phyloP scores from a whole-genome alignment of 2,888 invertebrate genomes.

The Hemithea aestivaria region DNA sequence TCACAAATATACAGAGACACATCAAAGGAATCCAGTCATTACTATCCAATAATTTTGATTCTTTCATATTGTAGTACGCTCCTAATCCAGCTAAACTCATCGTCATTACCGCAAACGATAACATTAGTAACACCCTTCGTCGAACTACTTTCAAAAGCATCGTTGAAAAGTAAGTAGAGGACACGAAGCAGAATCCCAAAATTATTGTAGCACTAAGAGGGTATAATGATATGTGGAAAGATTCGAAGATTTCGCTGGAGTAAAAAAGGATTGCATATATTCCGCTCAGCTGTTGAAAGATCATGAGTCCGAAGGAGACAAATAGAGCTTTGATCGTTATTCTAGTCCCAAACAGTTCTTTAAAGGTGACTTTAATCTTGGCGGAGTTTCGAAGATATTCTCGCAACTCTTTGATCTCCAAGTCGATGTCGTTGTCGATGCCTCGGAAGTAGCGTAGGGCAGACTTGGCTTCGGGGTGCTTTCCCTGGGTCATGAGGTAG shows the following conservation, averaged over 20 bases:
- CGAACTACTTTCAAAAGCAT: conserved; percentile 80
- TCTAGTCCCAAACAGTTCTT: conserved; percentile 60
- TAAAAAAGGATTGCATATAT: conserved; percentile 81
- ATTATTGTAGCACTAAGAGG: conserved; percentile 74
- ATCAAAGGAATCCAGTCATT: conserved; percentile 78
- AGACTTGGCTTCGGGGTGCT: conserved; percentile 77
- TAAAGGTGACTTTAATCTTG: conserved; percentile 64
- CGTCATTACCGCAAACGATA: conserved; percentile 80
- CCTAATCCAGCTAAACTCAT: conserved; percentile 71
- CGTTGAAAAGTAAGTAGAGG: conserved; percentile 78
- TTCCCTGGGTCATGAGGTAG: conserved; percentile 77
- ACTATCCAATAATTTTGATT: conserved; percentile 36
- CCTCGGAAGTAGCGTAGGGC: conserved; percentile 82
- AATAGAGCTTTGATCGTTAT: conserved; percentile 66
- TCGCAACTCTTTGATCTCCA: conserved; percentile 73
- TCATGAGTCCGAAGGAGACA: conserved; percentile 80
- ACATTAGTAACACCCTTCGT: conserved; percentile 79
- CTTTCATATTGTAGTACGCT: conserved; percentile 65
- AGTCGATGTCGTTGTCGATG: conserved; percentile 75
- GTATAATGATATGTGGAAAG: conserved; percentile 59
- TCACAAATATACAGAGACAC: conserved; percentile 76
- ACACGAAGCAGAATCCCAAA: conserved; percentile 79
- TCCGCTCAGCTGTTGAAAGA: conserved; percentile 82
- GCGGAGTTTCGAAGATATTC: conserved; percentile 66
- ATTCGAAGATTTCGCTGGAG: conserved; percentile 75